Evolutionary conservation across 2,888 invertebrate species (phyloP), one percentile per base, ranked within the genome.

Genomic region (Penaeus monodon): DNA sequence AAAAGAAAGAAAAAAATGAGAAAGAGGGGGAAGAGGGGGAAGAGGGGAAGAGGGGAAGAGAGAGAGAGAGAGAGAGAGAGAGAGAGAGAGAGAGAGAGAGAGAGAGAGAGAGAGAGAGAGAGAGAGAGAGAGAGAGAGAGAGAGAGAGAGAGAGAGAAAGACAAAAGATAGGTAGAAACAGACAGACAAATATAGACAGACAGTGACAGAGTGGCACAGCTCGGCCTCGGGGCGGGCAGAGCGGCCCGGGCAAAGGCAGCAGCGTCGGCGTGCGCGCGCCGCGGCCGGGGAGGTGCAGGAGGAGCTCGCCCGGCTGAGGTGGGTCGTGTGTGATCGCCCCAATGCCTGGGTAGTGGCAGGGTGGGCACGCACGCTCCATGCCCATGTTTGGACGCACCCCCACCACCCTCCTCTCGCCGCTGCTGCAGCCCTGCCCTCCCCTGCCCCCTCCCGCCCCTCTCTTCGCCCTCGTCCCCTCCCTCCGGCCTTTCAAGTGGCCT

Each of bases 321-420:
- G 38, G 73, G 33, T 38, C 38, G 73, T 22, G 33, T 73, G 73
- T 73, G 73, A 73, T 38, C 73, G 73, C 73, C 73, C 73, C 73
- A 73, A 73, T 73, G 73, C 27, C 68, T n/a, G 68, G 76, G 44
- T 44, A 44, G 76, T 38, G 76, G 76, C 76, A 44, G 76, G 76
- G 57, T 57, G 57, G 57, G 57, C 57, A 57, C 57, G 57, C 57
- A 57, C 57, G 57, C 57, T 57, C 57, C 57, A 57, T 57, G 57
- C 29, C 84, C 84, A 84, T 84, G 78, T 84, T 84, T 84, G 78
- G 84, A 29, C 79, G 29, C 57, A 57, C 33, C 29, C 78, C 79
- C 38, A 78, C 66, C 64, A 65, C 76, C 63, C 33, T n/a, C 33
- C 70, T 17, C 63, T 49, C n/a, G 44, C 65, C 63, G 24, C 70